A percentile compares a stretch with the other conserved stretches of the same genome.
Conservation (phyloP, 2,113 vertebrate genomes). For the Epinephelus lanceolatus region DNA sequence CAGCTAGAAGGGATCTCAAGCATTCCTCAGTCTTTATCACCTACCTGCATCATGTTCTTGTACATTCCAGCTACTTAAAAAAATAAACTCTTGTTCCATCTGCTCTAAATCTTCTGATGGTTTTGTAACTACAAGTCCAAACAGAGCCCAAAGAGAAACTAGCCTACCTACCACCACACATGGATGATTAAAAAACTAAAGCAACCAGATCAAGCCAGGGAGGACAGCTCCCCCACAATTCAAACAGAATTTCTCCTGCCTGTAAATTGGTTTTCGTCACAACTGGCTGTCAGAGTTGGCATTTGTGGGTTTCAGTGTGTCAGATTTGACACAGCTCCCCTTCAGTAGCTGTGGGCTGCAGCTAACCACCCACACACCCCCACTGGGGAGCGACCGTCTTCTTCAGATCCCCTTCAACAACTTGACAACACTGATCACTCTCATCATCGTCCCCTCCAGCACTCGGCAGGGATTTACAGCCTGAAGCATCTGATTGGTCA, state of each 20-base stretch:
- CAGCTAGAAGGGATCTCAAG: slow-evolving; percentile 5
- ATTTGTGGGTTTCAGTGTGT: slow-evolving; percentile 65
- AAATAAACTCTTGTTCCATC: slow-evolving; percentile 48
- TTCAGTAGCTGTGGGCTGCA: slow-evolving; percentile 62
- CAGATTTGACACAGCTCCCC: slow-evolving; percentile 71
- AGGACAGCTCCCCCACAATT: slow-evolving; percentile 36
- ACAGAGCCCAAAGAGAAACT: neutral
- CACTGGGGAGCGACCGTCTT: slow-evolving; percentile 59
- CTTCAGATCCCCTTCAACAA: slow-evolving; percentile 64
- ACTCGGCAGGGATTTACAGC: slow-evolving; percentile 40
- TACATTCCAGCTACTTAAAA: slow-evolving; percentile 42
- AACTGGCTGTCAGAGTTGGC: slow-evolving; percentile 62
- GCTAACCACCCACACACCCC: slow-evolving; percentile 63
- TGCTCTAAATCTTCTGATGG: slow-evolving; percentile 22
- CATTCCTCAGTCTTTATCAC: slow-evolving; percentile 23
- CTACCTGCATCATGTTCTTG: slow-evolving; percentile 21
- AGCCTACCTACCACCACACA: slow-evolving; percentile 8
- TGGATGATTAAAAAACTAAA: slow-evolving; percentile 22
- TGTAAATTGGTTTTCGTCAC: slow-evolving; percentile 64
- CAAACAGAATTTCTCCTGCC: slow-evolving; percentile 50
- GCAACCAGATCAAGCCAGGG: slow-evolving; percentile 19
- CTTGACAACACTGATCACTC: slow-evolving; percentile 70
- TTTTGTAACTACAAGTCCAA: slow-evolving; percentile 29
- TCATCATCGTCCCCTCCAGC: slow-evolving; percentile 57
- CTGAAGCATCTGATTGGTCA: slow-evolving; percentile 52